Percentiles rank a stretch among this genome's conserved stretches.
Evolutionary conservation across 2,113 vertebrate species (phyloP).

Genomic region (Myotis brandtii): DNA sequence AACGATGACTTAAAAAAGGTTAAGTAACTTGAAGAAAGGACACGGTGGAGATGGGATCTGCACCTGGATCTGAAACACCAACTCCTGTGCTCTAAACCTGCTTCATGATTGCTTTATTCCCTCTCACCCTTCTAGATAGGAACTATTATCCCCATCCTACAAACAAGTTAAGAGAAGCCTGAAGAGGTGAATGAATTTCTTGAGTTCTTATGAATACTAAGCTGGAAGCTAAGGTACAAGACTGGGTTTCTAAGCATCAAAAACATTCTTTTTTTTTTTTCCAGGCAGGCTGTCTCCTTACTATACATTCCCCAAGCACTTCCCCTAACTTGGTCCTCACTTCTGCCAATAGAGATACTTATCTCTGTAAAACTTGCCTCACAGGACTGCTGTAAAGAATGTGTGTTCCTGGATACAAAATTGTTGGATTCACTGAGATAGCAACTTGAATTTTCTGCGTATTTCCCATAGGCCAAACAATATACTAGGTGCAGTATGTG

Average conservation of each 20-base stretch:
- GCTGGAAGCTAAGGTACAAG: background rate
- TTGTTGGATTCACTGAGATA: background rate
- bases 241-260: background rate
- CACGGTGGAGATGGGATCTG: background rate
- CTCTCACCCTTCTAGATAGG: background rate
- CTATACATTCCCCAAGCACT: background rate
- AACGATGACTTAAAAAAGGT: background rate
- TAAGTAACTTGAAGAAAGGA: conserved; percentile 12
- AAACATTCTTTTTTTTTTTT: background rate
- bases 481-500: background rate
- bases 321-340: background rate
- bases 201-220: background rate
- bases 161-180: conserved; percentile 4
- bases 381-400: background rate
- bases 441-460: background rate
- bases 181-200: background rate
- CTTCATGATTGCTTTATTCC: background rate
- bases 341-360: background rate
- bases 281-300: background rate
- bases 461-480: background rate
- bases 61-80: background rate
- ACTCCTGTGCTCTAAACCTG: background rate
- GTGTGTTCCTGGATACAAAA: background rate
- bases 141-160: background rate
- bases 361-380: background rate